These are phyloP conservation scores for Brotogeris chrysoptera DNA, from an alignment of 2,797 vertebrate species.

Conservation along the genomic window DNA sequence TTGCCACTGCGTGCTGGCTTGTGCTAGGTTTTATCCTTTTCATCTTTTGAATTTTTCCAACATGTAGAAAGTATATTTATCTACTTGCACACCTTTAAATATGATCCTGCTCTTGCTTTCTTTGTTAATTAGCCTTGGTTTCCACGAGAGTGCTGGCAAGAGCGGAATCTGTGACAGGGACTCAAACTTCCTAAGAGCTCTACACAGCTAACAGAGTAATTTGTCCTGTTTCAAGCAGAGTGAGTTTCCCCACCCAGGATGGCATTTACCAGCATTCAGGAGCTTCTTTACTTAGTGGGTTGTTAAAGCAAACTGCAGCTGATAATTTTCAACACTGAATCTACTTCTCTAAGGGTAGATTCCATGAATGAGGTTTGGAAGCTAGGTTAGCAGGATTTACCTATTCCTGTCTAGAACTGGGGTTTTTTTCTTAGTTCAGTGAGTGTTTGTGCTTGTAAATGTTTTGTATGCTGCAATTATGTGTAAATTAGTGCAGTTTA, in stretches of 20 bases:
- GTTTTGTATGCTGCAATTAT: neutral
- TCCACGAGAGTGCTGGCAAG: neutral
- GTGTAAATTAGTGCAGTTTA: neutral
- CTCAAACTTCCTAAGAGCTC: neutral
- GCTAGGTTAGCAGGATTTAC: neutral
- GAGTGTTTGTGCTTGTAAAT: neutral
- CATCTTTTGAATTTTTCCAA: neutral
- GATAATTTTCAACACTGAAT: neutral
- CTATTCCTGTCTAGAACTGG: neutral
- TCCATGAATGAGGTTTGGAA: neutral
- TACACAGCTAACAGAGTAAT: neutral
- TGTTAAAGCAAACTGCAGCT: neutral
- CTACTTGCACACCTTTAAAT: neutral
- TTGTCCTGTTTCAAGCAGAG: neutral
- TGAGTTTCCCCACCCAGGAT: neutral
- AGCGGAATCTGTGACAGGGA: constrained; percentile 29
- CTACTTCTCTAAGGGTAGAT: neutral
- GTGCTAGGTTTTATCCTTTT: neutral
- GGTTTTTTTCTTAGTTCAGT: neutral
- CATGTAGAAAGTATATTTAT: neutral
- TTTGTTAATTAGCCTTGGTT: constrained; percentile 45
- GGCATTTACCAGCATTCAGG: neutral
- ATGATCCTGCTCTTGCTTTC: neutral
- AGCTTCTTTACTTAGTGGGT: neutral
- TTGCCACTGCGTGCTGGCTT: neutral